Base-by-base conservation (phyloP, 1,140 invertebrate species). In the Macrosteles quadrilineatus region DNA sequence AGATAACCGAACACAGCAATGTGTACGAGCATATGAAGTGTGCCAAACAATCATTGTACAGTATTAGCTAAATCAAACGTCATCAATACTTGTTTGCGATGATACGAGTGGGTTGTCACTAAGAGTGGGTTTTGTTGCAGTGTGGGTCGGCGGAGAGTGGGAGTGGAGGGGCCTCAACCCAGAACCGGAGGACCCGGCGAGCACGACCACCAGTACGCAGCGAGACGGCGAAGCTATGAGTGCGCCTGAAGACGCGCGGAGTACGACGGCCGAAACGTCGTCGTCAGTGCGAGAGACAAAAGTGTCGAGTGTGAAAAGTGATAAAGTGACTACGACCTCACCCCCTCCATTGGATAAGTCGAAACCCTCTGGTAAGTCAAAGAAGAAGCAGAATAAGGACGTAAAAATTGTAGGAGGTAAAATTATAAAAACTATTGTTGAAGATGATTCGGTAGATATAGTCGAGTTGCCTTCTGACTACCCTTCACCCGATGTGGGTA, bases 381-480 rank as follows among this genome's bases (percentile, higher is more conserved):
- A n/a, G 23, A 59, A 59, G 55, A 59, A 59, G 25, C 55, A 59
- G 25, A 29, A 59, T 9, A 59, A 59, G n/a, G 55, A 59, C 4
- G 55, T 59, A 9, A 59, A 59, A 25, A 59, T 59, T 27, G 55
- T 59, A 4, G 55, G 55, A 9, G 55, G 55, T 30, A 59, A 59
- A 30, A 21, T 21, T 27, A 59, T 59, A 2, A 59, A 59, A 30
- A 59, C 55, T 27, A 59, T 59, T 6, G 55, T 59, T 9, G 55
- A 59, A 30, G 55, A 59, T 25, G 55, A 59, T 19, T 50, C 47
- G 4, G 55, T 59, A 11, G 23, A 29, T 21, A 59, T 59, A 27
- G 55, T 27, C 2, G 55, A 59, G 25, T 25, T 59, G 12, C 55
- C 55, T 4, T 25, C 55, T 21, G 55, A 59, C n/a, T 59, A 59